Evolutionary conservation across 23 tunicate species (phyloP), one percentile per base, ranked within the genome.

Genomic region (Diplosoma virens): DNA sequence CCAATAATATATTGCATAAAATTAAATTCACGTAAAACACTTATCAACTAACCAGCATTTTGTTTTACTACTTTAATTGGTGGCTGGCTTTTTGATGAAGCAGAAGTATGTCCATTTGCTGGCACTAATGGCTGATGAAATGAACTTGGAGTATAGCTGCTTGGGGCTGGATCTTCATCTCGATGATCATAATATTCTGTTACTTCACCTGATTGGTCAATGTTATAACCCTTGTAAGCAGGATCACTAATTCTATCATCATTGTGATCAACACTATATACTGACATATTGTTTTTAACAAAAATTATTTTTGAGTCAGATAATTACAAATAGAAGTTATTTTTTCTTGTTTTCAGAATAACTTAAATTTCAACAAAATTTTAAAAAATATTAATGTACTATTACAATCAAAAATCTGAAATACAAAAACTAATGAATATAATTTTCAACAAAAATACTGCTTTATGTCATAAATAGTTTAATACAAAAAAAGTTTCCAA

Each of bases 111-210:
- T 45, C 74, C 74, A 50, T 72, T 72, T 11, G 78, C 26, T 30
- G 59, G 34, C 25, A 74, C 75, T 1, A 73, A 35, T 21, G 87
- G 87, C 24, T 58, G 80, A 25, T 69, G 52, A 20, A 52, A 35
- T 47, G 59, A 27, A 48, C 36, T 27, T 1, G 67, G 27, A 22
- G 60, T 32, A 68, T 27, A 20, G 41, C 87, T 82, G 27, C 63
- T 63, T 7, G 80, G 45, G 3, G 73, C 75, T 23, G 36, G 25
- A 6, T 74, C 81, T 30, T 82, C 90, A 64, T 76, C 68, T 3
- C 89, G 83, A 77, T 92, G 97, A 47, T 92, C 97, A 78, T 92
- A 92, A 68, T 85, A 81, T 60, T 92, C 97, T n/a, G 89, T 76
- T 2, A 92, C 97, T 80, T 85, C 87, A 32, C 97, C 97, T 11